Evolutionary conservation across 2,888 invertebrate genomes (phyloP).

Genomic region (Scaptomyza tumidula): DNA sequence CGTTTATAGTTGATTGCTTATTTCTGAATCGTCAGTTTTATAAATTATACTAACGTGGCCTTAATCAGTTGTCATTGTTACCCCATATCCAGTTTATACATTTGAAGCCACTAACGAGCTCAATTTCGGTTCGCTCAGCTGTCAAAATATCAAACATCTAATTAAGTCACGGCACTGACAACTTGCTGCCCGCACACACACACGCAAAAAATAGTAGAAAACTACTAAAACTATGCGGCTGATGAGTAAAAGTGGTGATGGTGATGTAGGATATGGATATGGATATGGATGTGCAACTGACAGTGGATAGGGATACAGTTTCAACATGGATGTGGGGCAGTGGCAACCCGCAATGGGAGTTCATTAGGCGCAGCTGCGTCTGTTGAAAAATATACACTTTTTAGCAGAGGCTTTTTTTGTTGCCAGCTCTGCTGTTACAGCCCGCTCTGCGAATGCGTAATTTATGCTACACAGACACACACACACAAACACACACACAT

Average conservation of each 20-base stretch:
- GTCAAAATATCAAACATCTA: conserved; percentile 69
- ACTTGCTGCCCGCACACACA: conserved; percentile 30
- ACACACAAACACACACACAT: conserved; percentile 5
- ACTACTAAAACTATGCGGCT: conserved; percentile 15
- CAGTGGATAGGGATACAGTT: conserved; percentile 14
- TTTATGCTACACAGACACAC: conserved; percentile 60
- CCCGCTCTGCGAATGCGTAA: conserved; percentile 66
- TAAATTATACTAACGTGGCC: neutral
- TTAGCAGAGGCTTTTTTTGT: conserved; percentile 44
- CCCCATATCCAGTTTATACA: conserved; percentile 9
- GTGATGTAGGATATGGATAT: conserved; percentile 7
- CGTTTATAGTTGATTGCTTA: neutral
- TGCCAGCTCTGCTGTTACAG: conserved; percentile 21
- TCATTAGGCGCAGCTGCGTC: conserved; percentile 69
- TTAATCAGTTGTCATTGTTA: conserved; percentile 14
- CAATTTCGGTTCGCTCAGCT: conserved; percentile 43
- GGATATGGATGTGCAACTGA: conserved; percentile 21
- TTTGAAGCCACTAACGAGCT: conserved; percentile 65
- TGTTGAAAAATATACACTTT: conserved; percentile 64
- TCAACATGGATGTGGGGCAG: conserved; percentile 11
- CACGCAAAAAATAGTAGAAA: neutral
- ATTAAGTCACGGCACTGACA: conserved; percentile 60
- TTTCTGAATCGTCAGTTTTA: neutral
- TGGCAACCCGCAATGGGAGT: conserved; percentile 61
- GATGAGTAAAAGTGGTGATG: conserved; percentile 14